A percentile compares a stretch with the other conserved stretches of the same genome.
Evolutionary conservation across 1,140 invertebrate genomes (phyloP).

Genomic region (Drosophila nannoptera): DNA sequence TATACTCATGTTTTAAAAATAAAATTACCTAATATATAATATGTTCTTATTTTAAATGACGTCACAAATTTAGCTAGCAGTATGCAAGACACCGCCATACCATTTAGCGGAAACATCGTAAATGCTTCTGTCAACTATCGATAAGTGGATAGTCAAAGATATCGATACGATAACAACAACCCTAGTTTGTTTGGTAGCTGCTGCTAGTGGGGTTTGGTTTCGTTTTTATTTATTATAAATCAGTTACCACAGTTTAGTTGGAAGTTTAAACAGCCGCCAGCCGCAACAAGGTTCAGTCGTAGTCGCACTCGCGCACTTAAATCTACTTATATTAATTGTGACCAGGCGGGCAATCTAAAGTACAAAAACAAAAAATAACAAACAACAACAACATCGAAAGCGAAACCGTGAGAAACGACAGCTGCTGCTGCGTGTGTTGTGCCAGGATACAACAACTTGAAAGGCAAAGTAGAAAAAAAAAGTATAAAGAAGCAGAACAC

Average conservation of each 20-base stretch:
- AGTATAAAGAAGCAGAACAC: conserved; percentile 32
- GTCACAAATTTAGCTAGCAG: neutral
- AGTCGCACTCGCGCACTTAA: conserved; percentile 34
- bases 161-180: conserved; percentile 48
- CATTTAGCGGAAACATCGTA: conserved; percentile 3
- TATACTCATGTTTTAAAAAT: neutral
- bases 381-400: conserved; percentile 54
- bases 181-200: conserved; percentile 50
- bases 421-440: conserved; percentile 61
- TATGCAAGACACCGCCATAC: neutral
- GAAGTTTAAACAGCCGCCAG: conserved; percentile 65
- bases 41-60: neutral
- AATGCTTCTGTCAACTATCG: neutral
- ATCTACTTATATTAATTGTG: conserved; percentile 32
- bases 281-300: conserved; percentile 56
- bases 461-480: conserved; percentile 47
- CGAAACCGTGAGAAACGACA: conserved; percentile 72
- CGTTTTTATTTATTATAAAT: conserved; percentile 74
- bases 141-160: conserved; percentile 1
- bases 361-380: conserved; percentile 16
- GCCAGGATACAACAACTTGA: conserved; percentile 54
- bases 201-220: conserved; percentile 48
- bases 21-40: neutral
- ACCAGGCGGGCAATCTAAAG: conserved; percentile 16
- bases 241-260: conserved; percentile 55